Conservation (phyloP, 53 echinoderm and acorn worm genomes). For the Actinopyga echinites region DNA sequence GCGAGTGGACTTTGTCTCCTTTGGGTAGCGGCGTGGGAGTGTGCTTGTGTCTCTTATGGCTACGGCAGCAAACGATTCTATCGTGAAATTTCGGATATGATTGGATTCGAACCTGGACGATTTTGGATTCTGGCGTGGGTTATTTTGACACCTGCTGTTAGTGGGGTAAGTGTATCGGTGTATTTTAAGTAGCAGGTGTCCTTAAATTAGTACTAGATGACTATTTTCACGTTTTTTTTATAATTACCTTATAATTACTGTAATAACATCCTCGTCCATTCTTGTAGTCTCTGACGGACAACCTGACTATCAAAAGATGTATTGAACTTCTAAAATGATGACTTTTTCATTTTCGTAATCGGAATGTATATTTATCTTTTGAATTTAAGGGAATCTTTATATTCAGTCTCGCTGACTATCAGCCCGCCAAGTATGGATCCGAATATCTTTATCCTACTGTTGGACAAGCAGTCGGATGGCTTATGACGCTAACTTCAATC, state of each 20-base stretch:
- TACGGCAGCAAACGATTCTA: conserved; percentile 77
- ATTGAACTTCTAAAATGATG: too few species aligned
- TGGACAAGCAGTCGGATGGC: conserved; percentile 74
- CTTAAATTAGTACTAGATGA: too few species aligned
- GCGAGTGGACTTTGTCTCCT: conserved; percentile 88
- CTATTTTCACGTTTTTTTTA: too few species aligned
- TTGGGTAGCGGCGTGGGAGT: conserved; percentile 96
- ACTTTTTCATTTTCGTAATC: too few species aligned
- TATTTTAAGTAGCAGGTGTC: too few species aligned
- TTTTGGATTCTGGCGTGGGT: conserved; percentile 87
- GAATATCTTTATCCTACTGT: conserved; percentile 71
- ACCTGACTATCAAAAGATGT: too few species aligned
- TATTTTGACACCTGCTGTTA: conserved; percentile 68
- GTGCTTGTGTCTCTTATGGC: conserved; percentile 74
- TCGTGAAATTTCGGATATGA: conserved; percentile 62
- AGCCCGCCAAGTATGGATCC: conserved; percentile 74
- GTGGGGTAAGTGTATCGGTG: conserved; percentile 59
- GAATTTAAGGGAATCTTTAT: conserved; percentile 73
- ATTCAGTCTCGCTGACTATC: conserved; percentile 73
- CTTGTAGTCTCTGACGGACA: too few species aligned
- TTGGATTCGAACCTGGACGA: conserved; percentile 80
- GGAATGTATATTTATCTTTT: background rate
- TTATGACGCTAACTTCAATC: conserved; percentile 74
- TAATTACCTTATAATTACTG: too few species aligned
- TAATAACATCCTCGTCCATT: too few species aligned